Evolutionary conservation across 2,797 vertebrate species (phyloP), one percentile per base, ranked within the genome.

Genomic region (Taenioides sp.): DNA sequence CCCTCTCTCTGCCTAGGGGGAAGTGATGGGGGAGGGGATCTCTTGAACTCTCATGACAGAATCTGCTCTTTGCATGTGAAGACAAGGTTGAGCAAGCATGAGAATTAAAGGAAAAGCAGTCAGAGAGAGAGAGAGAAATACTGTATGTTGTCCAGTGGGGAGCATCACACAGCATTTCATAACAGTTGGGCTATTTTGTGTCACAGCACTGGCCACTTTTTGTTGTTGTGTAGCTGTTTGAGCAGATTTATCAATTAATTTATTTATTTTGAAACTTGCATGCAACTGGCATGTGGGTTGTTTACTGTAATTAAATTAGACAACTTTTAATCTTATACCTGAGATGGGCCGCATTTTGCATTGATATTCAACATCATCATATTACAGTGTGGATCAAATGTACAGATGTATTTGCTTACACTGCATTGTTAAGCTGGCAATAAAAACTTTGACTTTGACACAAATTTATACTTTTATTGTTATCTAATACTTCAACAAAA

Each of bases 51-150:
- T 87, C 79, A 88, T 83, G 82, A 89, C 87, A 89, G 87, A 89
- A 88, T 88, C 82, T 89, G 87, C 86, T 89, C 84, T 85, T 87
- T 84, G 77, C 88, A 87, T 84, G 85, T 82, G 81, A 86, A 78
- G 82, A 78, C 68, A 31, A 84, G 89, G 80, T 77, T 78, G 84
- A 89, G 88, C 70, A 81, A 82, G 80, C 65, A 83, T 79, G 67
- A 71, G 74, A 80, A 66, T 65, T 55, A 75, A 78, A 80, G 74
- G 70, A 77, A 37, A 77, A 58, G 72, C 72, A 67, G 27, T 27
- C 65, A 57, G 67, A 28, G 57, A 58, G 73, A 65, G 72, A 49
- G 54, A 40, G 62, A 17, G 78, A 34, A 71, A 12, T 78, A 77
- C 75, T 78, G 80, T 84, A 80, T 65, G 80, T 61, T 81, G 81